phyloP scores from a whole-genome alignment of 2,888 invertebrate genomes.

The Dendrolimus pini region DNA sequence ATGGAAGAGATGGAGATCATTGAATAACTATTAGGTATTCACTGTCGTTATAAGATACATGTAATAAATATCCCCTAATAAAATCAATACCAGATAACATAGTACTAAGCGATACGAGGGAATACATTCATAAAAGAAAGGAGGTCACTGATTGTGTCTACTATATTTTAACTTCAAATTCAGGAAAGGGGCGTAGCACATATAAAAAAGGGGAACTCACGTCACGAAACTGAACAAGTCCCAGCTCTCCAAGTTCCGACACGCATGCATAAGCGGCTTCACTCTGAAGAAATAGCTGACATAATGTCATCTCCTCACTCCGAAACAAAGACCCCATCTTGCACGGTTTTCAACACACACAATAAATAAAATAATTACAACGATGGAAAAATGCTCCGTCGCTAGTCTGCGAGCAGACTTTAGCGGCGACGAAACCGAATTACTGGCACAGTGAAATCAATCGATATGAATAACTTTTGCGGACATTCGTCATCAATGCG shows the following conservation, averaged over 20 bases:
- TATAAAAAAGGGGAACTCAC: conserved; percentile 73
- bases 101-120: conserved; percentile 21
- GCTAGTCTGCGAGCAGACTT: conserved; percentile 65
- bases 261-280: conserved; percentile 99
- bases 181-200: conserved; percentile 18
- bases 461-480: conserved; percentile 39
- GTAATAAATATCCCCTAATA: not conserved
- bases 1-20: too few species aligned
- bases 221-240: conserved; percentile 97
- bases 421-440: conserved; percentile 62
- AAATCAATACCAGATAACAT: conserved; percentile 17
- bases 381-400: conserved; percentile 45
- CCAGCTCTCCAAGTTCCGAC: conserved; percentile 97
- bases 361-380: conserved; percentile 34
- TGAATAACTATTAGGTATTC: too few species aligned
- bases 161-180: conserved; percentile 1
- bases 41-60: too few species aligned
- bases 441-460: conserved; percentile 43
- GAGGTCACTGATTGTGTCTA: conserved; percentile 39
- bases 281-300: conserved; percentile 98
- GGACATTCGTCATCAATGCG: conserved; percentile 39
- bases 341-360: conserved; percentile 42
- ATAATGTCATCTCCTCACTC: conserved; percentile 99
- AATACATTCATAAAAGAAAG: conserved; percentile 26
- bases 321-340: conserved; percentile 94